A percentile compares a stretch with the other conserved stretches of the same genome.
Conservation (phyloP, 2,797 vertebrate genomes). For the Bovichtus variegatus region DNA sequence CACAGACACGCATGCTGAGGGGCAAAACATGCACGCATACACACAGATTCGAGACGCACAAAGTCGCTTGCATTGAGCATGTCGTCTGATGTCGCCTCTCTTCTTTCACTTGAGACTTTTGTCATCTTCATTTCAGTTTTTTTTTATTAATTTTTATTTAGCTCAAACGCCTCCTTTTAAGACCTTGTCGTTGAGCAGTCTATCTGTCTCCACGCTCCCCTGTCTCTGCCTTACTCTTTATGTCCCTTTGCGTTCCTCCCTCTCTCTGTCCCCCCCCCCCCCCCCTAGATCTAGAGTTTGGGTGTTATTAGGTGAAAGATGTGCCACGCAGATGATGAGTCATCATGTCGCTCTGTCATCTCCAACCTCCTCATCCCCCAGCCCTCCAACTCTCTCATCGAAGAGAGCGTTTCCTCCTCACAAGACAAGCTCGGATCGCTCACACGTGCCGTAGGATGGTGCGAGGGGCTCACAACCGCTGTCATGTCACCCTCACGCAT, state of each 20-base stretch:
- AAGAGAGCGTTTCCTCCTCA: slow-evolving; percentile 19
- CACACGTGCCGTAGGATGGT: slow-evolving; percentile 23
- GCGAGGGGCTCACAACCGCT: slow-evolving; percentile 30
- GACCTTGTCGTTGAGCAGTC: slow-evolving; percentile 51
- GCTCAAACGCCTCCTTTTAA: slow-evolving; percentile 68
- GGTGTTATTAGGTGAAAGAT: slow-evolving; percentile 74
- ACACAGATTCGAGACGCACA: slow-evolving; percentile 19
- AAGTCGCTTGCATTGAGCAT: slow-evolving; percentile 43
- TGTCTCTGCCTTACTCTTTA: slow-evolving; percentile 44
- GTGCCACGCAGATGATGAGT: slow-evolving; percentile 61
- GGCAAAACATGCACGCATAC: slow-evolving; percentile 20
- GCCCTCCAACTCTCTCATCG: background rate
- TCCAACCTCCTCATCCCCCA: background rate
- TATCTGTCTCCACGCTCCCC: slow-evolving; percentile 47
- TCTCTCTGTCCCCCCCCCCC: slow-evolving; percentile 5
- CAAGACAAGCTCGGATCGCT: slow-evolving; percentile 32
- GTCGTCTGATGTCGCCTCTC: slow-evolving; percentile 54
- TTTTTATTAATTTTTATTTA: slow-evolving; percentile 29
- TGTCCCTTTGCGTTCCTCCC: slow-evolving; percentile 44
- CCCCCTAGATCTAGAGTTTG: slow-evolving; percentile 60
- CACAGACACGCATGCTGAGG: slow-evolving; percentile 22
- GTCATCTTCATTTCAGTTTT: slow-evolving; percentile 64
- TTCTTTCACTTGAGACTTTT: slow-evolving; percentile 56
- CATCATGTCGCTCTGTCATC: slow-evolving; percentile 71
- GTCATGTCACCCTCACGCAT: slow-evolving; percentile 39